Conservation (phyloP, 1,140 invertebrate genomes). For the Carcinoscorpius rotundicauda region DNA sequence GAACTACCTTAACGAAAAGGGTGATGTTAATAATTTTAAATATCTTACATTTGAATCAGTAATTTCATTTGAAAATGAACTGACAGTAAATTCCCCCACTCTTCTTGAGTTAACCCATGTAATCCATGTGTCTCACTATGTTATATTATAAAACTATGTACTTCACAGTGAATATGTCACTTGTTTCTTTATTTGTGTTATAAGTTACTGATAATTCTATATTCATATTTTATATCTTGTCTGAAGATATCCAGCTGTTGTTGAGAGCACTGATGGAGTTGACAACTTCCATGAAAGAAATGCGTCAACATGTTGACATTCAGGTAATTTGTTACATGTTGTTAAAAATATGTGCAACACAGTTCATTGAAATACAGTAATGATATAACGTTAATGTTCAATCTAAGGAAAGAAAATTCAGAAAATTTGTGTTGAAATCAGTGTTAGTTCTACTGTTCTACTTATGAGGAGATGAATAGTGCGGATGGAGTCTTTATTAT, state of each 20-base stretch:
- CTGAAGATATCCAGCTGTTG: slow-evolving; percentile 12
- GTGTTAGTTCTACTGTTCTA: slow-evolving; percentile 2
- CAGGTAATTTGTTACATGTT: slow-evolving; percentile 20
- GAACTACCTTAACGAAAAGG: slow-evolving; percentile 10
- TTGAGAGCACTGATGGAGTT: slow-evolving; percentile 13
- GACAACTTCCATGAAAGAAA: slow-evolving; percentile 16
- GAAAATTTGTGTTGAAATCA: slow-evolving; percentile 6
- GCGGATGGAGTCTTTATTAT: neutral
- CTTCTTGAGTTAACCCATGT: neutral
- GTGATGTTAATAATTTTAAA: neutral
- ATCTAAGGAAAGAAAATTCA: slow-evolving; percentile 1
- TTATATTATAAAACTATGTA: neutral
- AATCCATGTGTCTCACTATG: neutral
- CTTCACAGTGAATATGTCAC: neutral
- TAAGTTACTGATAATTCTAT: neutral
- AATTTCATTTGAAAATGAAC: too few species aligned
- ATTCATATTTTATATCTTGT: slow-evolving; percentile 2
- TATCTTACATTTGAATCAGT: neutral
- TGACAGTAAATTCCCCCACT: neutral
- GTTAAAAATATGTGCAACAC: neutral
- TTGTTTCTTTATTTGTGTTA: neutral
- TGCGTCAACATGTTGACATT: slow-evolving; percentile 14
- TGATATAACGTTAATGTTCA: neutral
- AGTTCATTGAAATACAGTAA: neutral
- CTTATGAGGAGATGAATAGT: neutral